Evolutionary conservation across 2,113 vertebrate species (phyloP).

Genomic region (Datnioides undecimradiatus): DNA sequence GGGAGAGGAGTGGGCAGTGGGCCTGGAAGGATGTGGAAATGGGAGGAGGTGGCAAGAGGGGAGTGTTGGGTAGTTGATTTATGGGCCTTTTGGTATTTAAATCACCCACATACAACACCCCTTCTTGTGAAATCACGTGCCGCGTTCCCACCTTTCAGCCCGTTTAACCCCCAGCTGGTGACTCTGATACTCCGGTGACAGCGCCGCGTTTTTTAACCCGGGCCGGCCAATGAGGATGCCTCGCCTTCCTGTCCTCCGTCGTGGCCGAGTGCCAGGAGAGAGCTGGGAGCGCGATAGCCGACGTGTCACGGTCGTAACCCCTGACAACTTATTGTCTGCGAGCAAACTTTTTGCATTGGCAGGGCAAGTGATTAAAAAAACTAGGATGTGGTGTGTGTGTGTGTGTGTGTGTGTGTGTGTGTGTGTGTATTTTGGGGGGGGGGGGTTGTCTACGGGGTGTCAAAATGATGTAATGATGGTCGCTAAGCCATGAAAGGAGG

Average conservation of each 20-base stretch:
- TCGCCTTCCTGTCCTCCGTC: slow-evolving; percentile 24
- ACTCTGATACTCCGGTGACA: slow-evolving; percentile 66
- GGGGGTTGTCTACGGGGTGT: slow-evolving; percentile 63
- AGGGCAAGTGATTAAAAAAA: slow-evolving; percentile 49
- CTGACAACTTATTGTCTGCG: slow-evolving; percentile 64
- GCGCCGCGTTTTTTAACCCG: slow-evolving; percentile 51
- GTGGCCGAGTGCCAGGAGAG: slow-evolving; percentile 51
- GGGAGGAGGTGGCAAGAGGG: slow-evolving; percentile 62
- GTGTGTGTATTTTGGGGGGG: neutral
- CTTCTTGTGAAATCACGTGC: slow-evolving; percentile 71
- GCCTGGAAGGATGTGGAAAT: slow-evolving; percentile 75
- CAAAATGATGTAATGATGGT: slow-evolving; percentile 85
- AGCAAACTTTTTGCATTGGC: slow-evolving; percentile 48
- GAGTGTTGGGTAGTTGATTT: slow-evolving; percentile 69
- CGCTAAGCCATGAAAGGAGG: slow-evolving; percentile 80
- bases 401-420: neutral
- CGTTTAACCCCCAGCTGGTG: slow-evolving; percentile 71
- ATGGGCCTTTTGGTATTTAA: slow-evolving; percentile 78
- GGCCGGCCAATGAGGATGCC: slow-evolving; percentile 49
- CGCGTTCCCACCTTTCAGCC: slow-evolving; percentile 67
- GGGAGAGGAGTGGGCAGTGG: slow-evolving; percentile 44
- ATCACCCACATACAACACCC: slow-evolving; percentile 63
- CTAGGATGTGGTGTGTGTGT: slow-evolving; percentile 30
- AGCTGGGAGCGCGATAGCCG: slow-evolving; percentile 52
- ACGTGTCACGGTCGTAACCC: slow-evolving; percentile 58